Evolutionary conservation across 2,113 vertebrate species (phyloP).

Genomic region (Strigops habroptila): DNA sequence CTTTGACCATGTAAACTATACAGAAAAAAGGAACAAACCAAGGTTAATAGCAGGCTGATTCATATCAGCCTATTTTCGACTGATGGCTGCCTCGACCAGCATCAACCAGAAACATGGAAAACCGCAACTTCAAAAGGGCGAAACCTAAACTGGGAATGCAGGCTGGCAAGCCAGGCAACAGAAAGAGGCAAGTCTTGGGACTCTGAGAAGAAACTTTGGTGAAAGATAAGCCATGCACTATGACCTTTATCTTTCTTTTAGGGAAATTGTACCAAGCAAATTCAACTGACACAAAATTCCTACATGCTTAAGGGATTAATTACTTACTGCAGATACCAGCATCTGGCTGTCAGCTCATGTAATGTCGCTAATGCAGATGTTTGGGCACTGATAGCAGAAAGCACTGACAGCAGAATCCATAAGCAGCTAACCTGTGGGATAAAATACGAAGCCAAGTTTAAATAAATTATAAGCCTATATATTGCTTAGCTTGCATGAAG

Average conservation of each 20-base stretch:
- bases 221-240: neutral
- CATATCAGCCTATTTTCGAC: neutral
- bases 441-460: neutral
- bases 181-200: neutral
- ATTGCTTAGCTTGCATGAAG: neutral
- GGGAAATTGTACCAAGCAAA: neutral
- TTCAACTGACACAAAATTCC: neutral
- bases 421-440: neutral
- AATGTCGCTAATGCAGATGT: neutral
- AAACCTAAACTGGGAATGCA: neutral
- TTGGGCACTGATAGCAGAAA: neutral
- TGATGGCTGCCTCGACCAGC: neutral
- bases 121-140: neutral
- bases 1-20: neutral
- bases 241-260: neutral
- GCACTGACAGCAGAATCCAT: neutral
- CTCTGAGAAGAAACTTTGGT: neutral
- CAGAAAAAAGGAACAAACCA: neutral
- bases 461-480: neutral
- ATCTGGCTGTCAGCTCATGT: neutral
- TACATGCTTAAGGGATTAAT: neutral
- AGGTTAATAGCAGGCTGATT: neutral
- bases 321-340: neutral
- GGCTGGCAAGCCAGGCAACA: neutral
- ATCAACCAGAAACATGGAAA: neutral